A percentile compares a stretch with the other conserved stretches of the same genome.
Conservation (phyloP, 2,797 vertebrate genomes). For the Babyrousa celebensis region DNA sequence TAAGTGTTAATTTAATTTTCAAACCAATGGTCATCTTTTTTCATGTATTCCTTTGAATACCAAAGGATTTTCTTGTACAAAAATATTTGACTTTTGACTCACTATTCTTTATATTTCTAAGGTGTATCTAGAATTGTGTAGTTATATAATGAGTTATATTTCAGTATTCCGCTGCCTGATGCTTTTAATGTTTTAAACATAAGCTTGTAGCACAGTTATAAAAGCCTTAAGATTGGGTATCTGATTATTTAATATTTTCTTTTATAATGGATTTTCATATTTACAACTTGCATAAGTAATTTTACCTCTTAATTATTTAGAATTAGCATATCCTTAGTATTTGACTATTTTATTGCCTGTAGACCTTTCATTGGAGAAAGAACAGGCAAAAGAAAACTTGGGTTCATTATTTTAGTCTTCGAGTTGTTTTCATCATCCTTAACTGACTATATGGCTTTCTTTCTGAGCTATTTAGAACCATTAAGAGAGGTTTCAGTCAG, state of each 20-base stretch:
- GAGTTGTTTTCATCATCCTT: conserved; percentile 59
- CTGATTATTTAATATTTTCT: conserved; percentile 67
- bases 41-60: conserved; percentile 75
- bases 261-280: conserved; percentile 67
- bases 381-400: conserved; percentile 46
- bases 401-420: conserved; percentile 68
- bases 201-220: conserved; percentile 69
- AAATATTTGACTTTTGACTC: conserved; percentile 76
- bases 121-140: conserved; percentile 76
- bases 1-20: conserved; percentile 72
- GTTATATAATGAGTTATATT: conserved; percentile 69
- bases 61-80: conserved; percentile 73
- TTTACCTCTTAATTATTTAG: conserved; percentile 45
- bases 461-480: conserved; percentile 70
- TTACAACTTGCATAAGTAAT: conserved; percentile 59
- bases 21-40: conserved; percentile 71
- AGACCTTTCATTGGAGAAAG: conserved; percentile 61
- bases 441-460: conserved; percentile 61
- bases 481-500: conserved; percentile 33
- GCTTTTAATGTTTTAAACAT: conserved; percentile 69
- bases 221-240: conserved; percentile 46
- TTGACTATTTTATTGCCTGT: conserved; percentile 59
- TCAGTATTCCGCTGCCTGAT: conserved; percentile 59
- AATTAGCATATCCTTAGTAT: conserved; percentile 63
- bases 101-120: conserved; percentile 79